phyloP scores from a whole-genome alignment of 2,797 vertebrate genomes.

The Ctenosaura bakeri region DNA sequence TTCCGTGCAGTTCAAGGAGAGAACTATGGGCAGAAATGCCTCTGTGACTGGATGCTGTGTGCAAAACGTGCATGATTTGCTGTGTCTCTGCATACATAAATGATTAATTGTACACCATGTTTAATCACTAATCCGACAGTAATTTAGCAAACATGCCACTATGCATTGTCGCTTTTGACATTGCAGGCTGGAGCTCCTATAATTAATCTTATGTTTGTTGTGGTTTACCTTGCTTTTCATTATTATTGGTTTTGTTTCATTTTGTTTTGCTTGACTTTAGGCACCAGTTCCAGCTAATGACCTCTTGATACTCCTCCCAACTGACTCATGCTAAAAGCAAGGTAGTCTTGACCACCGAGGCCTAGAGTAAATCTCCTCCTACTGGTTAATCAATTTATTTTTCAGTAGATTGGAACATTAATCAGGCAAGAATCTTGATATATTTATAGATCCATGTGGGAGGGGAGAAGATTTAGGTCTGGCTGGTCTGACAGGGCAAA shows the following conservation, averaged over 20 bases:
- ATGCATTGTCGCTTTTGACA: background rate
- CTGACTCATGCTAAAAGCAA: accelerated
- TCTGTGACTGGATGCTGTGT: background rate
- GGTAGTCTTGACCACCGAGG: accelerated
- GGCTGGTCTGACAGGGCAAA: slow-evolving; percentile 18
- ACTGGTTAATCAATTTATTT: background rate
- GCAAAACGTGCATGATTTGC: background rate
- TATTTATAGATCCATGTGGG: slow-evolving; percentile 10
- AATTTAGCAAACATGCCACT: background rate
- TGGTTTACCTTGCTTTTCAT: no score
- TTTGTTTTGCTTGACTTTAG: no score
- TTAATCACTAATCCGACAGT: background rate
- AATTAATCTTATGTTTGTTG: background rate
- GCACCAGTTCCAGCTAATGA: accelerated
- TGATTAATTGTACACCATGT: background rate
- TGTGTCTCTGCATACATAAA: accelerated
- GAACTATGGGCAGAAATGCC: background rate
- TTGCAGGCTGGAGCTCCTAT: background rate
- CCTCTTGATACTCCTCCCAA: background rate
- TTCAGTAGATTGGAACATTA: background rate
- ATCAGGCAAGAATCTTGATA: slow-evolving; percentile 6
- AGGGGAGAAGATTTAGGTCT: background rate
- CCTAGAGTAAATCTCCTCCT: background rate
- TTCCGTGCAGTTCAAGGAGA: background rate
- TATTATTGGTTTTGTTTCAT: no score